These are phyloP conservation scores for Archaeoteleia sp. DNA, from an alignment of 2,888 invertebrate species.

Conservation along the genomic window DNA sequence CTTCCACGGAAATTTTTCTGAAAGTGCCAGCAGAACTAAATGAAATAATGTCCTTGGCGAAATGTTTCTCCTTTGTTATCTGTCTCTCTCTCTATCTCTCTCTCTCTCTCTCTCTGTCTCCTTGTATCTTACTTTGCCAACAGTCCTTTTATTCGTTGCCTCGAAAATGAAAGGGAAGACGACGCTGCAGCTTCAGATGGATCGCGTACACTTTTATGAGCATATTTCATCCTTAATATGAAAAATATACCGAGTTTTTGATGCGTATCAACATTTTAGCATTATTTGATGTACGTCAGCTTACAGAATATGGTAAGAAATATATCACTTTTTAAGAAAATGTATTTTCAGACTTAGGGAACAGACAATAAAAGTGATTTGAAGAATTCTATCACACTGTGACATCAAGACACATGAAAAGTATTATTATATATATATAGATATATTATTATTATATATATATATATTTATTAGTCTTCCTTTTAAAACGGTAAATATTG, in stretches of 20 bases:
- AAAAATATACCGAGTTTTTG: slow-evolving; percentile 19
- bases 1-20: slow-evolving; percentile 39
- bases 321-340: no score
- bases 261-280: slow-evolving; percentile 14
- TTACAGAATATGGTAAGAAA: no score
- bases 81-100: no score
- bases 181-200: slow-evolving; percentile 13
- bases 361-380: no score
- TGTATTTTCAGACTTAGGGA: no score
- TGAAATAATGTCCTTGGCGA: slow-evolving; percentile 35
- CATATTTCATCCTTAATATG: slow-evolving; percentile 26
- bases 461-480: no score
- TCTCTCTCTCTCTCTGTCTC: not conserved
- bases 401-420: no score
- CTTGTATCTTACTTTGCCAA: not conserved
- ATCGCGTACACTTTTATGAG: not conserved
- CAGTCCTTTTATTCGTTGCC: slow-evolving; percentile 3
- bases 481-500: no score
- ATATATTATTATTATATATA: no score
- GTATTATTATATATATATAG: no score
- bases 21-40: slow-evolving; percentile 36
- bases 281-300: slow-evolving; percentile 18
- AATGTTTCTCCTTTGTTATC: slow-evolving; percentile 14
- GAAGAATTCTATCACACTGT: no score
- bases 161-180: slow-evolving; percentile 23